Base-by-base conservation (phyloP, 2,888 invertebrate species). In the Standfussiana lucernea region DNA sequence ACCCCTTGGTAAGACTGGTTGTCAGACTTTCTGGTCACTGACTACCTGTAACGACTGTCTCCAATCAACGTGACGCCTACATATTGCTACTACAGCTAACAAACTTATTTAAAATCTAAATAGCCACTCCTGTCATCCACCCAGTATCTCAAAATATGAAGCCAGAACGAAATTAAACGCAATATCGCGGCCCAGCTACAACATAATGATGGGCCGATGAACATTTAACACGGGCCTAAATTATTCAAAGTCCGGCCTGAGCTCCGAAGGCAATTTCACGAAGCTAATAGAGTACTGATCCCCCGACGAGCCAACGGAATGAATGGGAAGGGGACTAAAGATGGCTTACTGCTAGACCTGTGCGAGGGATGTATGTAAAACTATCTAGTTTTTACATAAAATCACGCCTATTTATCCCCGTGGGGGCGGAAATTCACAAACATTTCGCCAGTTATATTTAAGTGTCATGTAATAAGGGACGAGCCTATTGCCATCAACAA, bases 191-290 rank as follows among this genome's bases (percentile, higher is more conserved):
- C 40, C 21, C 47, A 65, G 15, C 53, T 13, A 66, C 24, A 62
- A 71, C 50, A 68, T 77, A 62, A 61, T 42, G 62, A 79, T 67
- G 75, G 78, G 42, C 71, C 66, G 72, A 79, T 80, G 64, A 79
- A 77, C 88, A 80, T 75, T 79, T 82, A 84, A 88, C 80, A 69
- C 40, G 24, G 53, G 40, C 62, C 76, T 90, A 86, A 89, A 84
- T 88, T 87, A 90, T 90, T 89, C 86, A 90, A 85, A 85, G 89
- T 86, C 81, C 76, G 62, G 77, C 61, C 75, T 83, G 70, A 80
- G 76, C 67, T 59, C 59, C 82, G 77, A 79, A 86, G 78, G 79
- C 89, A 89, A 89, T 89, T 85, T 83, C 82, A 72, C 75, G 70
- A 65, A 65, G 75, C 77, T 90, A 89, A 89, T 90, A 89, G 86